These are phyloP conservation scores for Macrocentrus cingulum DNA, from an alignment of 1,140 invertebrate species.

Conservation along the genomic window DNA sequence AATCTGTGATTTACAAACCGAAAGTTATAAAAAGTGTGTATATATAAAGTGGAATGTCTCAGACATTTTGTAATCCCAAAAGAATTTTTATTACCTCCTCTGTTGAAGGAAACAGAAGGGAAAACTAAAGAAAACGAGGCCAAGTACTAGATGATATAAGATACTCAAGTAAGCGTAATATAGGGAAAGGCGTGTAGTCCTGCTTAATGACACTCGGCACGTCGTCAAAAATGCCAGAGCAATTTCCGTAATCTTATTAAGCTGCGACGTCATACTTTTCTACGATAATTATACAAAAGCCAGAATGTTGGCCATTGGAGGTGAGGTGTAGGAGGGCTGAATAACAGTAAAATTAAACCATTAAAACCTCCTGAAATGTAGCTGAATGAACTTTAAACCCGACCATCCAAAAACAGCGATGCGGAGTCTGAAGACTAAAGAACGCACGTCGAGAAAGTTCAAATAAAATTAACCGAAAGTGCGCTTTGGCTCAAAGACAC, in stretches of 20 bases:
- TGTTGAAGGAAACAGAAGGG: not conserved
- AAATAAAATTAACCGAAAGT: conserved; percentile 36
- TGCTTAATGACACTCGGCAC: conserved; percentile 9
- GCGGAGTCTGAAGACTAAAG: not conserved
- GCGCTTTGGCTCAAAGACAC: conserved; percentile 1
- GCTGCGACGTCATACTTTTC: conserved; percentile 7
- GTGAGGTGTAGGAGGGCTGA: too few relatives aligned
- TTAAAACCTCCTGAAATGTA: too few relatives aligned
- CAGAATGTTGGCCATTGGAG: too few relatives aligned
- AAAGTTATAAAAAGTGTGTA: too few relatives aligned
- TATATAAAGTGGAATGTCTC: too few relatives aligned
- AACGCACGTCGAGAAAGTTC: conserved; percentile 26
- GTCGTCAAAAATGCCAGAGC: conserved; percentile 22
- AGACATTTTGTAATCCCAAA: too few relatives aligned
- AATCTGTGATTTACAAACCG: too few relatives aligned
- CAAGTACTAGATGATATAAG: not conserved
- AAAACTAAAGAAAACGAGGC: not conserved
- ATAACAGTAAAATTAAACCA: too few relatives aligned
- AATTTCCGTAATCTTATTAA: conserved; percentile 27
- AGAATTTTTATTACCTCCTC: too few relatives aligned
- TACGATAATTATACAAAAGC: not conserved
- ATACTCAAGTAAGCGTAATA: not conserved
- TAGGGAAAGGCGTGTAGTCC: conserved; percentile 7
- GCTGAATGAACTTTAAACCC: too few relatives aligned
- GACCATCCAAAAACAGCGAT: too few relatives aligned